Conservation (phyloP, 2,888 invertebrate species). For the Diogma glabrata region DNA sequence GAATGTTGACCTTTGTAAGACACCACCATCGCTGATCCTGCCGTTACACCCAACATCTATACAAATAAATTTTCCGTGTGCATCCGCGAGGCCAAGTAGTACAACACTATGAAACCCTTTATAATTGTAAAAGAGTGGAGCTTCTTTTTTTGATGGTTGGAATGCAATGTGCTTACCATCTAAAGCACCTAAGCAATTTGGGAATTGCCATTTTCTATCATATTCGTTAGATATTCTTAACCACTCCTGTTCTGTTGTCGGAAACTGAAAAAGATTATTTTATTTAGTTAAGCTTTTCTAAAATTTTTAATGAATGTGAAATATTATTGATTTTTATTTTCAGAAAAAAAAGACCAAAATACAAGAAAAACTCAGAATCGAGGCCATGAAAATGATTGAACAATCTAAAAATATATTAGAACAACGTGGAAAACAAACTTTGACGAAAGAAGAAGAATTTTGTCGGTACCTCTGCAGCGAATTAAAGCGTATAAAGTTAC, state of each 20-base stretch:
- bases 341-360: constrained; percentile 1
- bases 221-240: background rate
- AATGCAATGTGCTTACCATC: background rate
- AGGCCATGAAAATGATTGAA: too few species aligned
- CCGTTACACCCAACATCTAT: constrained; percentile 18
- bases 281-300: background rate
- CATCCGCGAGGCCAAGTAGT: background rate
- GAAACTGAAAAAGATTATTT: background rate
- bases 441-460: too few species aligned
- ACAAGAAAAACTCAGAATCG: background rate
- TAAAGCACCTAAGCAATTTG: too few species aligned
- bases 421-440: too few species aligned
- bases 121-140: background rate
- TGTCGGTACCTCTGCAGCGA: too few species aligned
- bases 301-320: background rate
- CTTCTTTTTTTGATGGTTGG: background rate
- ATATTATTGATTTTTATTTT: background rate
- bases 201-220: background rate
- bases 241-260: background rate
- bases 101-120: constrained; percentile 1
- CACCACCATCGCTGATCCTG: constrained; percentile 12
- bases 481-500: too few species aligned
- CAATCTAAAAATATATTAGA: too few species aligned
- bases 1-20: constrained; percentile 11
- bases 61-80: constrained; percentile 13